Evolutionary conservation across 2,113 vertebrate species (phyloP).

Genomic region (Mungos mungo): DNA sequence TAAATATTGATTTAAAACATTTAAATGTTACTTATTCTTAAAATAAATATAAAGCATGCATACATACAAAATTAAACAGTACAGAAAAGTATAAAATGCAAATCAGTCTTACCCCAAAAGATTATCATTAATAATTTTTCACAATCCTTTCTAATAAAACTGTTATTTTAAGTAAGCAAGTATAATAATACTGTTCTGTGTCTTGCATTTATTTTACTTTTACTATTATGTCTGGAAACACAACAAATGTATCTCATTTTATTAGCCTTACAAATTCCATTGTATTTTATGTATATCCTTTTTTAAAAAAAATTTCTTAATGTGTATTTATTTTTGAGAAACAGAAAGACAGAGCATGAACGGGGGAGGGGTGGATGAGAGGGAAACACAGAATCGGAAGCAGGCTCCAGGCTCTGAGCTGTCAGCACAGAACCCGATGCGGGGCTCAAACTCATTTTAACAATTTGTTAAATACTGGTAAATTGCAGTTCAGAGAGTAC

Average conservation of each 20-base stretch:
- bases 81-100: neutral
- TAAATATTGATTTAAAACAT: constrained; percentile 9
- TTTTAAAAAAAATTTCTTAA: too few relatives aligned
- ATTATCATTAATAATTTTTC: neutral
- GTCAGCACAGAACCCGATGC: too few relatives aligned
- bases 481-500: neutral
- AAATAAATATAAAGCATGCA: neutral
- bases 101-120: neutral
- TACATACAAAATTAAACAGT: neutral
- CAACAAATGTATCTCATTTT: neutral
- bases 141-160: neutral
- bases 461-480: neutral
- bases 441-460: neutral
- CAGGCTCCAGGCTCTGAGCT: too few relatives aligned
- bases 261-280: neutral
- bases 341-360: too few relatives aligned
- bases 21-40: constrained; percentile 13
- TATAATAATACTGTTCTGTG: neutral
- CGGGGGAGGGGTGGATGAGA: too few relatives aligned
- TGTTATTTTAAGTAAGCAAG: neutral
- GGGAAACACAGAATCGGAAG: too few relatives aligned
- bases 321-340: too few relatives aligned
- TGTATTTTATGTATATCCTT: neutral
- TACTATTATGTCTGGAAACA: neutral
- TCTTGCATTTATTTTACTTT: neutral